Conservation (phyloP, 2,113 vertebrate genomes). For the Cacatua alba region DNA sequence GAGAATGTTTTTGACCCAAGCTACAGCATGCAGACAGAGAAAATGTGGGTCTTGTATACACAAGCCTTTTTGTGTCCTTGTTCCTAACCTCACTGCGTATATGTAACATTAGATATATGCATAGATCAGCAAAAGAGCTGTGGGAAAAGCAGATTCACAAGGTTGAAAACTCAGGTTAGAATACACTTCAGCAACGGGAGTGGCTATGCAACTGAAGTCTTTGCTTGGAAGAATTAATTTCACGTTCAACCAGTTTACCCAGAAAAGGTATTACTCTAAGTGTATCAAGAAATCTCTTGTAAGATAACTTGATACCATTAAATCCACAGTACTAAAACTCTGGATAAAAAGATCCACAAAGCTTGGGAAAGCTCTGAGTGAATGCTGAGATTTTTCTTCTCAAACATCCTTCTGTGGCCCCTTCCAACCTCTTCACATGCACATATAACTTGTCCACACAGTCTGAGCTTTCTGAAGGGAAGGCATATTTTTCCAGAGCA, state of each 20-base stretch:
- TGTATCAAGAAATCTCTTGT: constrained; percentile 18
- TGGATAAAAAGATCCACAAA: not conserved
- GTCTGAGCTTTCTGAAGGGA: not conserved
- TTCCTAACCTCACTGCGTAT: not conserved
- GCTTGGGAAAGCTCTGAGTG: constrained; percentile 3
- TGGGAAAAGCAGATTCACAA: constrained; percentile 56
- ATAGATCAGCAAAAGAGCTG: constrained; percentile 50
- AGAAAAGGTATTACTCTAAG: constrained; percentile 35
- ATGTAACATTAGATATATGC: constrained; percentile 21
- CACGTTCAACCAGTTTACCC: constrained; percentile 66
- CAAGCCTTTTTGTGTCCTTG: constrained; percentile 3
- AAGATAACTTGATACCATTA: constrained; percentile 52
- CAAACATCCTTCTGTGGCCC: not conserved
- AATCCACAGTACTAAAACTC: not conserved
- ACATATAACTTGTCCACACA: not conserved
- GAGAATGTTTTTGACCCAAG: not conserved
- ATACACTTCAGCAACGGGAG: not conserved
- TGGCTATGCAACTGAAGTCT: constrained; percentile 8
- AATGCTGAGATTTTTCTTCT: not conserved
- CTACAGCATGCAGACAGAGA: not conserved
- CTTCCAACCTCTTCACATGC: not conserved
- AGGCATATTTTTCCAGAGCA: not conserved
- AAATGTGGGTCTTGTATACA: not conserved
- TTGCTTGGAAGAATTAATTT: constrained; percentile 43
- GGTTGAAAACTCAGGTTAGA: constrained; percentile 12